Evolutionary conservation across 1,140 invertebrate species (phyloP).

Genomic region (Philaenus spumarius): DNA sequence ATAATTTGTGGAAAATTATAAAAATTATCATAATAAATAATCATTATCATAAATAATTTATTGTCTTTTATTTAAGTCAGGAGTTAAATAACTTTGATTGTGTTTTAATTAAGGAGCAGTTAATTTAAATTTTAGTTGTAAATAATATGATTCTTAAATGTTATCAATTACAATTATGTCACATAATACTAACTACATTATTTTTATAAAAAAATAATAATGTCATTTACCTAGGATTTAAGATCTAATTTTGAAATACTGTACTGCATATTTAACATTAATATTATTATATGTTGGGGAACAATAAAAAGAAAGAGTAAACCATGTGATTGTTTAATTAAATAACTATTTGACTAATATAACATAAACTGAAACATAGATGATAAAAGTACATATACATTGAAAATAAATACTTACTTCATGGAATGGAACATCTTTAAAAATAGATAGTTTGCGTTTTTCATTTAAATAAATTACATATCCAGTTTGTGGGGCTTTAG

Average conservation of each 20-base stretch:
- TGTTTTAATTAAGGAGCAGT: background rate
- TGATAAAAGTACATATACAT: background rate
- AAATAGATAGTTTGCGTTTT: constrained; percentile 41
- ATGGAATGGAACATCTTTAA: constrained; percentile 46
- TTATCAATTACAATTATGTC: background rate
- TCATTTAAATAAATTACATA: constrained; percentile 52
- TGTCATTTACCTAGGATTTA: too few relatives aligned
- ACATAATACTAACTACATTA: too few relatives aligned
- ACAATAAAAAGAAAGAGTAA: background rate
- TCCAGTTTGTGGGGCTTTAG: constrained; percentile 50
- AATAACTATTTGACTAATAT: background rate
- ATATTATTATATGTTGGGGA: background rate
- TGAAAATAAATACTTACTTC: too few relatives aligned
- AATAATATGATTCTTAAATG: background rate
- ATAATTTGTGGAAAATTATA: too few relatives aligned
- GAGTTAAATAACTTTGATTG: too few relatives aligned
- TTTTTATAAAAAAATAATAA: too few relatives aligned
- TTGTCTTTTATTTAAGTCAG: too few relatives aligned
- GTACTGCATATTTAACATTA: too few relatives aligned
- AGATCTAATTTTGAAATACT: too few relatives aligned
- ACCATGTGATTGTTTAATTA: background rate
- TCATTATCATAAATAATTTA: too few relatives aligned
- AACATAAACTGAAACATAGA: background rate
- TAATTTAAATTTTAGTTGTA: background rate
- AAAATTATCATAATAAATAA: too few relatives aligned